phyloP scores from a whole-genome alignment of 2,113 vertebrate species.

The Callithrix jacchus region DNA sequence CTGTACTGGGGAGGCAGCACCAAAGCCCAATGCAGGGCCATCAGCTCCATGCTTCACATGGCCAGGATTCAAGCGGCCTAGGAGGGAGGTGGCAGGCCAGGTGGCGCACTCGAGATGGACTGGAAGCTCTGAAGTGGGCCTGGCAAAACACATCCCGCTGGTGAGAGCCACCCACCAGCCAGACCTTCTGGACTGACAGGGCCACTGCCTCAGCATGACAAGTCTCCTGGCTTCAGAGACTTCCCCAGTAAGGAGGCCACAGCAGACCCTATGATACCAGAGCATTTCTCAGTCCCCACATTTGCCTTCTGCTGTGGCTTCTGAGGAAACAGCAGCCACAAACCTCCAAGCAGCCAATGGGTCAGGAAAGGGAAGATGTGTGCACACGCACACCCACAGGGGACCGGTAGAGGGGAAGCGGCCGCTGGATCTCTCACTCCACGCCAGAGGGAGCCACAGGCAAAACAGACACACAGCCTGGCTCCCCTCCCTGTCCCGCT shows the following conservation, averaged over 20 bases:
- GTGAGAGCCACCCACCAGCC: not conserved
- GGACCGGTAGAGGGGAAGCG: not conserved
- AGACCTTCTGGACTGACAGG: not conserved
- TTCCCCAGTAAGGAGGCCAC: not conserved
- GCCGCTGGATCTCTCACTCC: not conserved
- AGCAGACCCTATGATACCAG: not conserved
- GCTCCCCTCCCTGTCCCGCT: not conserved
- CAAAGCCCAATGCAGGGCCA: fast-evolving
- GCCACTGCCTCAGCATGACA: not conserved
- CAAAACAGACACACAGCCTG: not conserved
- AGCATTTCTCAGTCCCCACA: not conserved
- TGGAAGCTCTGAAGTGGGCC: not conserved
- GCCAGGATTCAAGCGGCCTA: not conserved
- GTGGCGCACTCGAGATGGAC: not conserved
- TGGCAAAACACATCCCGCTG: not conserved
- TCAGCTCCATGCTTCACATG: too few relatives aligned
- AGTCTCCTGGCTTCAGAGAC: not conserved
- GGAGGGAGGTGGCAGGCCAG: not conserved
- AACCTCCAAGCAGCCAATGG: not conserved
- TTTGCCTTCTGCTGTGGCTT: not conserved
- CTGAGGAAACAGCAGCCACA: not conserved
- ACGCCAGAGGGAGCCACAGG: not conserved
- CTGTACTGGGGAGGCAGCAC: not conserved
- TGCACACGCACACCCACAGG: not conserved
- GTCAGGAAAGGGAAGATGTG: not conserved